Percentiles rank a stretch among this genome's conserved stretches.
phyloP scores from a whole-genome alignment of 2,888 invertebrate genomes.

The Archips crataeganus region DNA sequence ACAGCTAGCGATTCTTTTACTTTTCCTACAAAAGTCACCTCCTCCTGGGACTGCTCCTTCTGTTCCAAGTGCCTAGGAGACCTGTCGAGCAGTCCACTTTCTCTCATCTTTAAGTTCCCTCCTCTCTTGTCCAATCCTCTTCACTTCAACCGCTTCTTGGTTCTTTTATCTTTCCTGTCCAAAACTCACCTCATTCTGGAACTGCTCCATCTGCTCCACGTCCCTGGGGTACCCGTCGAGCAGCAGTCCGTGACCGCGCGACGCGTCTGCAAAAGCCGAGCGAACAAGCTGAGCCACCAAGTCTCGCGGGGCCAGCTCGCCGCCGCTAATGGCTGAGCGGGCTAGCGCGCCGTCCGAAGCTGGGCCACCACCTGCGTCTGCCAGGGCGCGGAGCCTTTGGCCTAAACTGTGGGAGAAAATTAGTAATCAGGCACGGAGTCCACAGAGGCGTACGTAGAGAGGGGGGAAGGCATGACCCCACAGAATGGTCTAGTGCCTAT shows the following conservation, averaged over 20 bases:
- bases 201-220: conserved; percentile 93
- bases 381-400: conserved; percentile 90
- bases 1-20: too few relatives aligned
- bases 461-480: too few relatives aligned
- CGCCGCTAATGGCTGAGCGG: conserved; percentile 89
- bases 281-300: conserved; percentile 92
- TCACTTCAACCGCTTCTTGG: too few relatives aligned
- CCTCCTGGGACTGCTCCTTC: too few relatives aligned
- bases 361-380: conserved; percentile 88
- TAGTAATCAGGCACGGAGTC: neutral
- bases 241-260: conserved; percentile 91
- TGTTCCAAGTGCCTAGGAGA: too few relatives aligned
- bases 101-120: too few relatives aligned
- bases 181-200: conserved; percentile 92
- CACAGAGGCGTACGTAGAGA: too few relatives aligned
- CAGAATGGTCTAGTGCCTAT: too few relatives aligned
- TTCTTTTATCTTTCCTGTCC: too few relatives aligned
- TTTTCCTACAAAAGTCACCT: too few relatives aligned
- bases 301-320: conserved; percentile 93
- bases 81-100: too few relatives aligned
- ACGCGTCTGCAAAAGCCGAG: conserved; percentile 86
- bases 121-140: too few relatives aligned
- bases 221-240: conserved; percentile 98
- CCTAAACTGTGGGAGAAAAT: conserved; percentile 86
- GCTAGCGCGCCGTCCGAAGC: conserved; percentile 88